Evolutionary conservation across 2,888 invertebrate species (phyloP).

Genomic region (Andrena praecox): DNA sequence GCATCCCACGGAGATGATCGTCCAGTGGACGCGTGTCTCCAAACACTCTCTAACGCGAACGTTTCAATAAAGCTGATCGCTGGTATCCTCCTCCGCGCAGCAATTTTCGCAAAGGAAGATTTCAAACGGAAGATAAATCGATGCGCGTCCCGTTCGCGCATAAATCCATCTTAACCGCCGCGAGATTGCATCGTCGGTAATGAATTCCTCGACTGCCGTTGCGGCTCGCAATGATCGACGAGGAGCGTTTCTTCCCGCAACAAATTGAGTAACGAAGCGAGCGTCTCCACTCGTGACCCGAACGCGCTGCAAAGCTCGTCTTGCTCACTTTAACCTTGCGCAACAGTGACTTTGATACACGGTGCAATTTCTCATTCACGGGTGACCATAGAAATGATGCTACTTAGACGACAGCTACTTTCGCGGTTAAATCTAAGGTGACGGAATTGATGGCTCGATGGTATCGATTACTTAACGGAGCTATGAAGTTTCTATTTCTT

Average conservation of each 20-base stretch:
- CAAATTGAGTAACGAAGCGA: slow-evolving; percentile 7
- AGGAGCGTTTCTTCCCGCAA: slow-evolving; percentile 12
- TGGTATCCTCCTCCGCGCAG: background rate
- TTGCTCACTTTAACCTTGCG: too few species aligned
- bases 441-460: too few species aligned
- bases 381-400: too few species aligned
- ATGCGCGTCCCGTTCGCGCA: slow-evolving; percentile 12
- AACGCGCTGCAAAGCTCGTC: background rate
- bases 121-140: slow-evolving; percentile 33
- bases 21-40: slow-evolving; percentile 23
- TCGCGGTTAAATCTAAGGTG: too few species aligned
- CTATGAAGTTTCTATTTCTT: too few species aligned
- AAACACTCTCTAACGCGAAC: slow-evolving; percentile 22
- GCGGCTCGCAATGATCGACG: slow-evolving; percentile 31
- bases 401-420: too few species aligned
- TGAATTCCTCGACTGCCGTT: slow-evolving; percentile 38
- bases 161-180: slow-evolving; percentile 46
- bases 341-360: too few species aligned
- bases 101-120: slow-evolving; percentile 51
- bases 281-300: background rate
- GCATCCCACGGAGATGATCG: slow-evolving; percentile 21
- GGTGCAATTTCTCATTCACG: too few species aligned
- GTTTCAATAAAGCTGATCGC: slow-evolving; percentile 35
- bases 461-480: too few species aligned
- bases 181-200: slow-evolving; percentile 41